These are phyloP conservation scores for Nothobranchius furzeri DNA, from an alignment of 2,113 vertebrate genomes.

Conservation along the genomic window DNA sequence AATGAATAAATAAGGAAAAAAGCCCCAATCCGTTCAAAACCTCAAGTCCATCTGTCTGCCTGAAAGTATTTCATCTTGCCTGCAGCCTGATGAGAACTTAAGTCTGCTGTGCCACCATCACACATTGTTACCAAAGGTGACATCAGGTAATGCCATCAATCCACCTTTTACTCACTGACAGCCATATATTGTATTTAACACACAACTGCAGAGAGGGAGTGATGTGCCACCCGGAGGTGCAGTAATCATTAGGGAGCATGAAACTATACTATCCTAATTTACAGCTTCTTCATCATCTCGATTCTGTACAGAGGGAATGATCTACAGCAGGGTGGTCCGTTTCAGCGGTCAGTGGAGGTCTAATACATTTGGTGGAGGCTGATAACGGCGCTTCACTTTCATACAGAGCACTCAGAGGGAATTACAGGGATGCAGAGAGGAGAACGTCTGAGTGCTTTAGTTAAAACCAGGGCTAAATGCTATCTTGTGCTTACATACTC, in stretches of 20 bases:
- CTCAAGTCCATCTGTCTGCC: conserved; percentile 16
- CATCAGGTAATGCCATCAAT: conserved; percentile 64
- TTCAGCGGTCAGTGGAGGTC: conserved; percentile 70
- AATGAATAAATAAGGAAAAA: neutral
- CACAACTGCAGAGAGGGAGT: conserved; percentile 51
- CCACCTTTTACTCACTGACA: conserved; percentile 57
- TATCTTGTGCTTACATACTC: conserved; percentile 74
- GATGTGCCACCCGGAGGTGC: conserved; percentile 55
- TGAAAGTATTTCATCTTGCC: conserved; percentile 41
- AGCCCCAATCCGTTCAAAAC: conserved; percentile 12
- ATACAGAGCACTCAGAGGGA: conserved; percentile 70
- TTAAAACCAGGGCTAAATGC: conserved; percentile 75
- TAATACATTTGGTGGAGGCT: conserved; percentile 75
- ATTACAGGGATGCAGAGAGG: conserved; percentile 71
- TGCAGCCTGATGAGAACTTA: conserved; percentile 42
- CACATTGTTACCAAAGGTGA: conserved; percentile 56
- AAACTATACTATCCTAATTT: conserved; percentile 72
- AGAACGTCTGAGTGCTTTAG: conserved; percentile 74
- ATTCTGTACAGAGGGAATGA: conserved; percentile 59
- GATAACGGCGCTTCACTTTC: conserved; percentile 77
- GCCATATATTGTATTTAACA: conserved; percentile 59
- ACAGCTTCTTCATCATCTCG: conserved; percentile 66
- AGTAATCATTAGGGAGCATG: conserved; percentile 65
- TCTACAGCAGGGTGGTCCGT: conserved; percentile 68
- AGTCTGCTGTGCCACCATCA: conserved; percentile 56